Evolutionary conservation across 2,113 vertebrate genomes (phyloP), one percentile per base, ranked within the genome.

Genomic region (Cebus imitator): DNA sequence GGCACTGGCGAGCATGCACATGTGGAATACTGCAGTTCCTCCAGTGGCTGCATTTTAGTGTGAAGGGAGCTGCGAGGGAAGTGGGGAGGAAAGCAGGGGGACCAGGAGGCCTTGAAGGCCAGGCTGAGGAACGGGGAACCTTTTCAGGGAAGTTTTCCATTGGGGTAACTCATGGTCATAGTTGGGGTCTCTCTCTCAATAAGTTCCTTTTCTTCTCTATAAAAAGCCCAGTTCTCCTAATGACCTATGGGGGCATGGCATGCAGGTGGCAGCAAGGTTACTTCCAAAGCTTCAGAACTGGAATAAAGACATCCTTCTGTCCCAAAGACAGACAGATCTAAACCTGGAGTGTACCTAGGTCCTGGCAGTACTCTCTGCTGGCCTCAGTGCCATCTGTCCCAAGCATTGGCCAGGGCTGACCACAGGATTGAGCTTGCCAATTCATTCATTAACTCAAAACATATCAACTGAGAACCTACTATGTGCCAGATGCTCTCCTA

Each of bases 51-150:
- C 45, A 1, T 32, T 50, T 80, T 13, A 40, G 23, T 6, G 20
- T 52, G 57, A 76, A 35, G 55, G 5, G 0, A 30, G 11, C 32
- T 64, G 25, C 7, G 25, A 76, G 73, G 13, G 73, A 30, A 45
- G 6, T 0, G 0, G 13, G 75, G n/a, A 27, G 52, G 40, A 16
- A n/a, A 68, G 35, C 66, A 30, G 43, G 27, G 8, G 43, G 8
- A 12, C 9, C 37, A 23, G 72, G 40, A 21, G 5, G 6, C 13
- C 80, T 32, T 45, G 30, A 30, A 35, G 35, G 70, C 80, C 75
- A 57, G 64, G 73, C 3, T 1, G 14, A 86, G 85, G 52, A n/a
- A 7, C 4, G 3, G 55, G 32, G 48, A 55, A 21, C 12, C 32
- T 87, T 52, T 66, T 43, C 17, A 55, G 48, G 55, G 9, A 84